phyloP scores from a whole-genome alignment of 2,888 invertebrate species.

The Sarcophaga variegata region DNA sequence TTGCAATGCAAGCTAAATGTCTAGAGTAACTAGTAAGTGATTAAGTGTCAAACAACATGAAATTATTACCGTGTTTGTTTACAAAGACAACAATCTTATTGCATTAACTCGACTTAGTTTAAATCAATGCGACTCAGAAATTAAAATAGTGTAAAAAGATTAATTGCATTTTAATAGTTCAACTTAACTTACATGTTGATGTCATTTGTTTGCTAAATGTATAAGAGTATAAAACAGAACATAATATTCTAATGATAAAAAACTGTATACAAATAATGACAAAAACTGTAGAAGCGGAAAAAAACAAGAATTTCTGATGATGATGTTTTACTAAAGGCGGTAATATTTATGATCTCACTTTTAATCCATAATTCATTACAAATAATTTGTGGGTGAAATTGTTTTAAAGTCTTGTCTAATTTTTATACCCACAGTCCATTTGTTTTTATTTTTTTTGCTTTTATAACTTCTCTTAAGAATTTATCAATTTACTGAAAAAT shows the following conservation, averaged over 20 bases:
- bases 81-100: slow-evolving; percentile 40
- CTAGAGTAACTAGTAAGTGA: slow-evolving; percentile 47
- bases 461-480: too few relatives aligned
- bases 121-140: slow-evolving; percentile 41
- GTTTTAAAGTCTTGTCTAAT: neutral
- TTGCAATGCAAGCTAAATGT: slow-evolving; percentile 19
- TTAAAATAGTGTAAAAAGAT: slow-evolving; percentile 56
- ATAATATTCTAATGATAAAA: slow-evolving; percentile 9
- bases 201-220: slow-evolving; percentile 52
- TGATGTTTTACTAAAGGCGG: slow-evolving; percentile 45
- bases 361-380: slow-evolving; percentile 29
- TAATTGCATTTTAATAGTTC: slow-evolving; percentile 62
- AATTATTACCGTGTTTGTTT: slow-evolving; percentile 43
- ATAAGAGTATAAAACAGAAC: slow-evolving; percentile 20
- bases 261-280: neutral
- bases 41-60: slow-evolving; percentile 55
- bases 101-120: slow-evolving; percentile 29
- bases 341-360: slow-evolving; percentile 36
- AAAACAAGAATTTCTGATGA: slow-evolving; percentile 35
- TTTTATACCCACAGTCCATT: too few relatives aligned
- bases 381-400: slow-evolving; percentile 43
- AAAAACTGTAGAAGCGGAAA: neutral
- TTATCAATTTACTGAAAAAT: neutral
- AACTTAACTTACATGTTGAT: slow-evolving; percentile 59
- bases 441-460: too few relatives aligned